Percentiles rank a stretch among this genome's conserved stretches.
Evolutionary conservation across 2,113 vertebrate species (phyloP).

Genomic region (Macquaria australasica): DNA sequence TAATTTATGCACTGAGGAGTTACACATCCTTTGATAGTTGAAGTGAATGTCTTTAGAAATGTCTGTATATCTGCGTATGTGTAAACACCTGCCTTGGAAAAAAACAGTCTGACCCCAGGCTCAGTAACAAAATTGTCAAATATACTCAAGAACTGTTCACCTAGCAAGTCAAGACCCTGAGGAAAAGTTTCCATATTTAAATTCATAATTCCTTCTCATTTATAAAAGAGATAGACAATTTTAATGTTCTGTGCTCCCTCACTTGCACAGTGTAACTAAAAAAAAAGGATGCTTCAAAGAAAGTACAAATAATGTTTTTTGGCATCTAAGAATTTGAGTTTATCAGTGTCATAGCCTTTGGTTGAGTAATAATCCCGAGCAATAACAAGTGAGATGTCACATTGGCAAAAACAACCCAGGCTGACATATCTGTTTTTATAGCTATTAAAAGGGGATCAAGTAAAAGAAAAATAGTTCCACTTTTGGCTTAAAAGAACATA

Average conservation of each 20-base stretch:
- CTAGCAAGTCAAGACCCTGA: conserved; percentile 39
- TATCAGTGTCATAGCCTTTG: conserved; percentile 29
- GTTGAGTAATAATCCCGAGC: conserved; percentile 14
- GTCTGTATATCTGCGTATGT: conserved; percentile 29
- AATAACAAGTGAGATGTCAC: conserved; percentile 49
- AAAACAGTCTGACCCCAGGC: conserved; percentile 46
- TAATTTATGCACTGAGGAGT: conserved; percentile 16
- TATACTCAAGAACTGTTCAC: conserved; percentile 32
- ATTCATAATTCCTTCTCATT: conserved; percentile 43
- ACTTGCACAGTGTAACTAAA: not conserved
- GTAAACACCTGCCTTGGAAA: conserved; percentile 35
- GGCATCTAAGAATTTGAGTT: conserved; percentile 27
- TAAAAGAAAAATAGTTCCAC: conserved; percentile 18
- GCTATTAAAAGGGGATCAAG: conserved; percentile 39
- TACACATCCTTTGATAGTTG: conserved; percentile 24
- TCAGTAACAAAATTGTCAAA: conserved; percentile 44
- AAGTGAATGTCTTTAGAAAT: conserved; percentile 35
- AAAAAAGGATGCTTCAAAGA: conserved; percentile 22
- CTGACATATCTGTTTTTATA: conserved; percentile 27
- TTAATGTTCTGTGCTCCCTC: conserved; percentile 4
- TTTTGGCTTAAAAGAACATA: conserved; percentile 37
- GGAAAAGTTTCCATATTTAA: conserved; percentile 42
- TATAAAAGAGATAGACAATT: conserved; percentile 28
- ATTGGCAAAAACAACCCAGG: conserved; percentile 18
- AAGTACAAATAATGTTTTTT: conserved; percentile 29